These are phyloP conservation scores for Eidolon helvum DNA, from an alignment of 2,113 vertebrate species.

Conservation along the genomic window DNA sequence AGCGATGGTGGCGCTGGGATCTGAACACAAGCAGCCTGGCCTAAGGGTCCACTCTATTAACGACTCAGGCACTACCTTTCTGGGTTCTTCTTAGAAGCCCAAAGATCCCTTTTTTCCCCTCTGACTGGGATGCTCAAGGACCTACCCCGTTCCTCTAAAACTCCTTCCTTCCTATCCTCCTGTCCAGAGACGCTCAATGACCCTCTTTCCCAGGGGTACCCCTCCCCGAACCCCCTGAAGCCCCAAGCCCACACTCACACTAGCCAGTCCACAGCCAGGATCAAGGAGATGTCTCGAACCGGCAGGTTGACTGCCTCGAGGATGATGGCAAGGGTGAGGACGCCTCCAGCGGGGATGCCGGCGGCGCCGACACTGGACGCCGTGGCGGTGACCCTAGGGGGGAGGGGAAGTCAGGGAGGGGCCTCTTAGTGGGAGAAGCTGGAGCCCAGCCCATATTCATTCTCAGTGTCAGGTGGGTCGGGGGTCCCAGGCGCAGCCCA, in stretches of 20 bases:
- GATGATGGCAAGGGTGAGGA: conserved; percentile 93
- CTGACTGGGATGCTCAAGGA: background rate
- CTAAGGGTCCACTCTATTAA: background rate
- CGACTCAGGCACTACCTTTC: background rate
- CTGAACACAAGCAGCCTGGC: background rate
- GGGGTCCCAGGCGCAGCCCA: background rate
- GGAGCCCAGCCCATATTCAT: no score
- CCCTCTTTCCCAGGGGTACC: background rate
- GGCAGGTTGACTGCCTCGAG: conserved; percentile 90
- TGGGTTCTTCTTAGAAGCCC: background rate
- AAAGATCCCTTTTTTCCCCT: background rate
- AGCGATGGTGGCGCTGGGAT: background rate
- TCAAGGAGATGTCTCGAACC: conserved; percentile 89
- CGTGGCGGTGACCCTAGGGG: conserved; percentile 89
- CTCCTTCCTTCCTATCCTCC: background rate
- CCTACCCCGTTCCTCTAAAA: background rate
- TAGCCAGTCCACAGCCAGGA: conserved; percentile 94
- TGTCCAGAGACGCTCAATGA: background rate
- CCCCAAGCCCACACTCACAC: conserved; percentile 86
- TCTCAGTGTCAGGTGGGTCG: background rate
- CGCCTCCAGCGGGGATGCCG: conserved; percentile 91
- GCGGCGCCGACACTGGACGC: conserved; percentile 94
- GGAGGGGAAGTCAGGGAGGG: background rate
- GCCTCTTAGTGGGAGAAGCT: background rate
- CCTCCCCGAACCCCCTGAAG: background rate